A percentile compares a stretch with the other conserved stretches of the same genome.
These are phyloP conservation scores for Leptodactylus fallax DNA, from an alignment of 2,797 vertebrate genomes.

Conservation along the genomic window DNA sequence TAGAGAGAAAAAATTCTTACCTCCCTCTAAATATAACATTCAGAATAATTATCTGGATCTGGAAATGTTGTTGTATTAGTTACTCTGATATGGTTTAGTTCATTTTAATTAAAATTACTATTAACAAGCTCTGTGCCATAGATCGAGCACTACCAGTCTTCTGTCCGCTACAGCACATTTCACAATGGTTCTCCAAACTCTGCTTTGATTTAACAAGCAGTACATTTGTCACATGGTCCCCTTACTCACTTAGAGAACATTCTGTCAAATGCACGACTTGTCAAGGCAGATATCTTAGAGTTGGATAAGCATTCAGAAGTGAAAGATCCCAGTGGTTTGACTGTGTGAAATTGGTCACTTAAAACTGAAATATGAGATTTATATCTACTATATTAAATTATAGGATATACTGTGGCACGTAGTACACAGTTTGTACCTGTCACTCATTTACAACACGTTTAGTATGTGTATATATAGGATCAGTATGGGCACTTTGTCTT, in stretches of 20 bases:
- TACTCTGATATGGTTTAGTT: neutral
- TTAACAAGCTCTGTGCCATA: slow-evolving; percentile 9
- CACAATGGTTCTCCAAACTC: neutral
- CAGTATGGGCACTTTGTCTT: too few species aligned
- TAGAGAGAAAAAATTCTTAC: neutral
- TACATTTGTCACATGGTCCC: slow-evolving; percentile 38
- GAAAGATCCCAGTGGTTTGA: neutral
- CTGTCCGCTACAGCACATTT: neutral
- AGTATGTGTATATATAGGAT: too few species aligned
- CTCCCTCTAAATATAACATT: neutral
- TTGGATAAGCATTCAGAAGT: neutral
- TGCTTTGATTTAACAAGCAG: slow-evolving; percentile 19
- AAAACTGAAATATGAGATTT: neutral
- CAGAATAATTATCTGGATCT: neutral
- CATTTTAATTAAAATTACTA: neutral
- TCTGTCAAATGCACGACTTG: slow-evolving; percentile 25
- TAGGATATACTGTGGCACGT: too few species aligned
- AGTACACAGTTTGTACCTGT: too few species aligned
- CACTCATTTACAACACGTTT: too few species aligned
- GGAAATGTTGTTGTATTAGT: neutral
- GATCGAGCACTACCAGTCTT: neutral
- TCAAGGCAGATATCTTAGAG: neutral
- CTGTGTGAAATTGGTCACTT: neutral
- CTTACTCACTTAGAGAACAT: slow-evolving; percentile 26
- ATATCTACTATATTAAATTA: too few species aligned